These are phyloP conservation scores for Serrognathus titanus DNA, from an alignment of 2,888 invertebrate genomes.

Conservation along the genomic window DNA sequence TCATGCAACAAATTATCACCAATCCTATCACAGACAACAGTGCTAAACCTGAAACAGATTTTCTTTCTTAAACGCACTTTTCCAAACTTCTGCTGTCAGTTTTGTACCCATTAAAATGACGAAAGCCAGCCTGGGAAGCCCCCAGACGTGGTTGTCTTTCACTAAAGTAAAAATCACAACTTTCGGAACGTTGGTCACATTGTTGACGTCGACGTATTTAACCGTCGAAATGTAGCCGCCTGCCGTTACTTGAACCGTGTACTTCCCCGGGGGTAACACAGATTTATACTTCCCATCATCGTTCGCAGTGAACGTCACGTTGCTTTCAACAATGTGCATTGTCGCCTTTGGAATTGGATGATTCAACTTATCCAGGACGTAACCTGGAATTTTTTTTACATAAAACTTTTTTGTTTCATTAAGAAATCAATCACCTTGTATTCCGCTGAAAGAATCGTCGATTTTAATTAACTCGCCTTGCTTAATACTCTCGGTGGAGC, in stretches of 20 bases:
- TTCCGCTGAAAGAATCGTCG: slow-evolving; percentile 9
- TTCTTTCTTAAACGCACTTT: too few species aligned
- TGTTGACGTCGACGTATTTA: slow-evolving; percentile 45
- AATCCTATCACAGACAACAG: slow-evolving; percentile 54
- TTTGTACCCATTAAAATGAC: slow-evolving; percentile 65
- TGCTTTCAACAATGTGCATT: slow-evolving; percentile 50
- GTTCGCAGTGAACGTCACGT: slow-evolving; percentile 45
- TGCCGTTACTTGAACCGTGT: slow-evolving; percentile 56
- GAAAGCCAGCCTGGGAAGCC: slow-evolving; percentile 74
- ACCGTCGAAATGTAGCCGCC: slow-evolving; percentile 59
- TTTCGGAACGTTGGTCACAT: slow-evolving; percentile 50
- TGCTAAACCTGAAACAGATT: slow-evolving; percentile 51
- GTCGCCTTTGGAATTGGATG: slow-evolving; percentile 55
- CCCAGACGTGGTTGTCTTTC: slow-evolving; percentile 65
- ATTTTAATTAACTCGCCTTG: slow-evolving; percentile 38
- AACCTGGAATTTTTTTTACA: slow-evolving; percentile 46
- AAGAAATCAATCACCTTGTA: background rate
- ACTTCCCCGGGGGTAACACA: slow-evolving; percentile 51
- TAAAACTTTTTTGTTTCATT: background rate
- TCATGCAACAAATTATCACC: slow-evolving; percentile 56
- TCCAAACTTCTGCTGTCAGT: too few species aligned
- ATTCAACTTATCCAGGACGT: slow-evolving; percentile 58
- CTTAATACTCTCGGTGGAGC: slow-evolving; percentile 6
- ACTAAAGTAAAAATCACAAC: slow-evolving; percentile 66
- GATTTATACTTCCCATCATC: slow-evolving; percentile 52